Evolutionary conservation across 1,140 invertebrate genomes (phyloP).

Genomic region (Andrena cerasifolii): DNA sequence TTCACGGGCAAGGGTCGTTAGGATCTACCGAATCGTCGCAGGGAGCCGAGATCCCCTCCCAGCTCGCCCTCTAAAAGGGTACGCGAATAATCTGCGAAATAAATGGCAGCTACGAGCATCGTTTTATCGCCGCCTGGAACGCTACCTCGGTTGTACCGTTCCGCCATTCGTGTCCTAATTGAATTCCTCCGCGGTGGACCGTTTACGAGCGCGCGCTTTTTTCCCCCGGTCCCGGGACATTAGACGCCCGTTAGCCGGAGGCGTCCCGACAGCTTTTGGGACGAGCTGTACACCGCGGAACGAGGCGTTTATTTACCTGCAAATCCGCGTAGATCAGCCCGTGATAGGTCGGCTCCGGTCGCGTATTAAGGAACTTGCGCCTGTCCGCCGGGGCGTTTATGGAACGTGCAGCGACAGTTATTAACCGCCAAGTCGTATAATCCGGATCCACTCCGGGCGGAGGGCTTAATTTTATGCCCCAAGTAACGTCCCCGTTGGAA

Average conservation of each 20-base stretch:
- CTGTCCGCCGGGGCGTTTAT: slow-evolving; percentile 4
- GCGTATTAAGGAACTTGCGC: not conserved
- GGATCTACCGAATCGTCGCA: not conserved
- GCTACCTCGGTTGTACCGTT: too few relatives aligned
- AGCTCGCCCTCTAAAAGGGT: too few relatives aligned
- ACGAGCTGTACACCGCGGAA: not conserved
- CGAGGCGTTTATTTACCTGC: not conserved
- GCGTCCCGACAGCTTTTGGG: not conserved
- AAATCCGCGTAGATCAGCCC: not conserved
- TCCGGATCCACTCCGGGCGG: not conserved
- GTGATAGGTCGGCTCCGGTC: not conserved
- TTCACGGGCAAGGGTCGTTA: slow-evolving; percentile 12
- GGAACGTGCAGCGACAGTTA: slow-evolving; percentile 31
- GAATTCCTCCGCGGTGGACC: too few relatives aligned
- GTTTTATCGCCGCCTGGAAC: too few relatives aligned
- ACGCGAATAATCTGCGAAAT: too few relatives aligned
- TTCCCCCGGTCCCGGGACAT: not conserved
- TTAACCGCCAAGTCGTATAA: slow-evolving; percentile 39
- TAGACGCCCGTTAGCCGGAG: too few relatives aligned
- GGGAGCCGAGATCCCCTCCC: not conserved
- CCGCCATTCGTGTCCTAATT: too few relatives aligned
- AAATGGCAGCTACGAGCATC: too few relatives aligned
- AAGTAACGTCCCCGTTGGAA: slow-evolving; percentile 8
- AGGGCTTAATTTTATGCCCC: slow-evolving; percentile 29
- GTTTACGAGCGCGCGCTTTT: not conserved